These are phyloP conservation scores for Vombatus ursinus DNA, from an alignment of 2,113 vertebrate genomes.

Conservation along the genomic window DNA sequence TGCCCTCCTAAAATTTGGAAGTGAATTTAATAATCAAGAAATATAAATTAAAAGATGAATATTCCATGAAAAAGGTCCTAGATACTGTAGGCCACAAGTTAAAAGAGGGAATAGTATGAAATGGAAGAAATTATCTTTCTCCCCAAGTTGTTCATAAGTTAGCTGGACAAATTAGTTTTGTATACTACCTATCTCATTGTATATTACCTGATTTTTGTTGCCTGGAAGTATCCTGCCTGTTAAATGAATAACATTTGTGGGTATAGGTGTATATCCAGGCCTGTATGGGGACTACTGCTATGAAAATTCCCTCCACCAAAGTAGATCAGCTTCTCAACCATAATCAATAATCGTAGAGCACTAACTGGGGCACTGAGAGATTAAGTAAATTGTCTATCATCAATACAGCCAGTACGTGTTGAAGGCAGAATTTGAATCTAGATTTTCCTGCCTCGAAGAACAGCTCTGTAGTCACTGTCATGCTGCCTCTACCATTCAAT, in stretches of 20 bases:
- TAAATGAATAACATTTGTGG: neutral
- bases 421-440: neutral
- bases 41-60: neutral
- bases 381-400: neutral
- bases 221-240: neutral
- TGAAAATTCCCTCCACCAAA: neutral
- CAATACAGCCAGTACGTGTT: neutral
- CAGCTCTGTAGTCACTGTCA: neutral
- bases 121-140: neutral
- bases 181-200: neutral
- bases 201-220: neutral
- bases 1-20: neutral
- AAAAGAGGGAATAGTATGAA: neutral
- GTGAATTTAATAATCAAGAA: neutral
- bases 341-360: neutral
- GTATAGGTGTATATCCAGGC: neutral
- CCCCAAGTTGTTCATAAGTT: neutral
- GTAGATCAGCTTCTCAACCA: neutral
- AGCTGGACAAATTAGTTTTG: neutral
- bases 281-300: neutral
- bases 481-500: neutral
- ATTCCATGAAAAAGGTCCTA: neutral
- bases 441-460: neutral
- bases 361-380: neutral
- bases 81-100: neutral